These are phyloP conservation scores for Alviniconcha strummeri DNA, from an alignment of 2,888 invertebrate genomes.

Conservation along the genomic window DNA sequence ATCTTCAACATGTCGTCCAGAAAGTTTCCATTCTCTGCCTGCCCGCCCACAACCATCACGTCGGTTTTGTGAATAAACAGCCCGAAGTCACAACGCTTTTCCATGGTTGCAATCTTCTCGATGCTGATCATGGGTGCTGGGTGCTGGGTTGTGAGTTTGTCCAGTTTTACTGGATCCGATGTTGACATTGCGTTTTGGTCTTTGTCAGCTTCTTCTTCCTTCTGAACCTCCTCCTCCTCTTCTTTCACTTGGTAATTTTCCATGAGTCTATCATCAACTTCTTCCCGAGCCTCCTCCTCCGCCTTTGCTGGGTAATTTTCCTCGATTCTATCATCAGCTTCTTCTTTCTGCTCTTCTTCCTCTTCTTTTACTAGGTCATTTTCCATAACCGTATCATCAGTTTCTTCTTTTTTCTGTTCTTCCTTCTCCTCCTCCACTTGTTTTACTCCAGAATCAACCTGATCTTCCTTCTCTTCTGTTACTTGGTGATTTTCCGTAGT, in stretches of 20 bases:
- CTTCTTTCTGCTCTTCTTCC: background rate
- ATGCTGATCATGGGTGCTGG: background rate
- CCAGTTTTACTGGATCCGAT: background rate
- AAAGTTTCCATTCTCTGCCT: slow-evolving; percentile 30
- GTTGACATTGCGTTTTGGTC: background rate
- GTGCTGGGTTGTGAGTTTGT: background rate
- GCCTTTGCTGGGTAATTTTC: background rate
- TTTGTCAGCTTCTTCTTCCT: background rate
- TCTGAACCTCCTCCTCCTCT: background rate
- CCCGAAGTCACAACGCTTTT: slow-evolving; percentile 30
- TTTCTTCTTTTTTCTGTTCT: slow-evolving; percentile 9
- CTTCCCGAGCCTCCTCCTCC: background rate
- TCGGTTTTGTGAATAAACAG: slow-evolving; percentile 23
- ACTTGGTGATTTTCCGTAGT: too few relatives aligned
- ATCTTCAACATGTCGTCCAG: slow-evolving; percentile 29
- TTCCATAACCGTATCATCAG: background rate
- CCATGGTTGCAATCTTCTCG: slow-evolving; percentile 21
- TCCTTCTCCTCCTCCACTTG: background rate
- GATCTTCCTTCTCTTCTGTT: too few relatives aligned
- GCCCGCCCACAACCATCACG: slow-evolving; percentile 33
- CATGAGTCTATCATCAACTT: background rate
- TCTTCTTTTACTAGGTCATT: background rate
- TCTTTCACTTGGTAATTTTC: background rate
- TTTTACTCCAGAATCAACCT: too few relatives aligned
- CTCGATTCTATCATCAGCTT: background rate